Conservation (phyloP, 2,113 vertebrate species). For the Chitala chitala region DNA sequence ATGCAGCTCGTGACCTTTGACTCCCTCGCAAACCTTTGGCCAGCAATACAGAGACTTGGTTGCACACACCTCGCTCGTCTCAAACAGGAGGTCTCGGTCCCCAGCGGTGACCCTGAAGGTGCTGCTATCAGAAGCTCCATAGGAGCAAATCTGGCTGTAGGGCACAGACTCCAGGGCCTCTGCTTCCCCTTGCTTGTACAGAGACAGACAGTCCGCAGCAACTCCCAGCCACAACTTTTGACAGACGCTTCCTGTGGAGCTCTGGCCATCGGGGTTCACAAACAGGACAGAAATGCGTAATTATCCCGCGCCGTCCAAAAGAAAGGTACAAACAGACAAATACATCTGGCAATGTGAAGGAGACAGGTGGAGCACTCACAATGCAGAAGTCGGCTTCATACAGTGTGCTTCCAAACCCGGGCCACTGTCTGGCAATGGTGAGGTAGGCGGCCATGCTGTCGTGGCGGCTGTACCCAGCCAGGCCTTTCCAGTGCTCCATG, state of each 20-base stretch:
- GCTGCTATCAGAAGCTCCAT: slow-evolving; percentile 75
- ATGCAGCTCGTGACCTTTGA: no score
- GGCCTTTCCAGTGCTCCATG: slow-evolving; percentile 83
- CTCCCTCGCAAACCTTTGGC: background rate
- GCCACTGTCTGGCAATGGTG: slow-evolving; percentile 81
- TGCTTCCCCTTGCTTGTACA: slow-evolving; percentile 79
- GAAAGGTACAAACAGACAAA: background rate
- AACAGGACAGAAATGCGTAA: background rate
- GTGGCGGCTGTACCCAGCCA: slow-evolving; percentile 73
- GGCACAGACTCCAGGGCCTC: slow-evolving; percentile 82
- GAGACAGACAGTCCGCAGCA: slow-evolving; percentile 75
- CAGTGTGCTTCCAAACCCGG: slow-evolving; percentile 86
- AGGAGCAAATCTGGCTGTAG: slow-evolving; percentile 82
- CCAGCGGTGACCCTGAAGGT: slow-evolving; percentile 79
- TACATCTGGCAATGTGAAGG: background rate
- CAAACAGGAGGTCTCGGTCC: slow-evolving; percentile 78
- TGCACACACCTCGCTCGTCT: slow-evolving; percentile 76
- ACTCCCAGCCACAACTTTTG: slow-evolving; percentile 83
- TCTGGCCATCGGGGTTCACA: slow-evolving; percentile 51
- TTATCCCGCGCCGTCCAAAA: background rate
- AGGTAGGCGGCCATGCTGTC: slow-evolving; percentile 87
- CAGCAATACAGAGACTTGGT: background rate
- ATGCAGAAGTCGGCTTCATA: slow-evolving; percentile 82
- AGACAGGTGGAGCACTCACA: slow-evolving; percentile 65
- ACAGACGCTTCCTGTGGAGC: slow-evolving; percentile 64